Evolutionary conservation across 2,797 vertebrate species (phyloP), one percentile per base, ranked within the genome.

Genomic region (Anabas testudineus): DNA sequence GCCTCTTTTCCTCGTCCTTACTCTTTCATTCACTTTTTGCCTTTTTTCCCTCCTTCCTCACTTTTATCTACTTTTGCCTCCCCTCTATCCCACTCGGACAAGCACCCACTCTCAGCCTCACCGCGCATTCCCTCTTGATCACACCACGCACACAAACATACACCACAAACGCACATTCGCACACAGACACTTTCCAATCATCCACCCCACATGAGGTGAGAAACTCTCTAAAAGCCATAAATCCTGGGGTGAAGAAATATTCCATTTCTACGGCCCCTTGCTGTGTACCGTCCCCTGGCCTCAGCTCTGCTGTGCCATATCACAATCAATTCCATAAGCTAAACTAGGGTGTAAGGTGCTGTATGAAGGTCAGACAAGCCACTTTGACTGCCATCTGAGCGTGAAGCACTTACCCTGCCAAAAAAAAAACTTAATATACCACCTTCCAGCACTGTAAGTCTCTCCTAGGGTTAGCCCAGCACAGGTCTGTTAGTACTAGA

Each of bases 281-380:
- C 84, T 78, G 83, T 36, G 82, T 26, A 28, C 53, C 75, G 52
- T 88, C 67, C 78, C 67, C 66, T 82, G 76, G 70, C 66, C 67
- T 65, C 42, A 41, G 67, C 64, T 87, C 74, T 76, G 77, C 69
- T 76, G 73, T 61, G 81, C 76, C 83, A 74, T 74, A 82, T 81
- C 78, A 76, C 83, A 85, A 87, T 88, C 87, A 90, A 89, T 89
- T 88, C 87, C 82, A 80, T 83, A 72, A 90, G 87, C 74, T 82
- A 81, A 88, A 88, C 78, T 59, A 74, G 72, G 67, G 70, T 81
- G 78, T 65, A 79, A 88, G 85, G 78, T 73, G 62, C 65, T 65
- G 56, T 79, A 73, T 82, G 83, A 90, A 83, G 85, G 88, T 90
- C 87, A 82, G 76, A 78, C 76, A 76, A 57, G 58, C 74, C 67